phyloP scores from a whole-genome alignment of 2,888 invertebrate species.

The Nomada hirtipes region DNA sequence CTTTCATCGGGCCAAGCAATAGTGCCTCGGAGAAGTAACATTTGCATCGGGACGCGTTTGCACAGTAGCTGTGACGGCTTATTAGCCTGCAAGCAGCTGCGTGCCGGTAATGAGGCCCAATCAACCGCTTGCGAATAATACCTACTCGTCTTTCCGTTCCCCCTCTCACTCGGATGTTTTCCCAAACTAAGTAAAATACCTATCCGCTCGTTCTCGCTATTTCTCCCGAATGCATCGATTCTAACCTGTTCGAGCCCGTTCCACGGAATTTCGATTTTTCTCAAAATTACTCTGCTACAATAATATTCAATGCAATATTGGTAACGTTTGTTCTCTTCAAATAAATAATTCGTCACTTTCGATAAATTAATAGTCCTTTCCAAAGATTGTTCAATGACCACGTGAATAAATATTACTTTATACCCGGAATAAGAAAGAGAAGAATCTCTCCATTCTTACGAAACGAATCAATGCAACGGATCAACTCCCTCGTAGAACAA shows the following conservation, averaged over 20 bases:
- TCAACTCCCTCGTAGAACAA: not conserved
- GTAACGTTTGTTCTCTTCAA: too few species aligned
- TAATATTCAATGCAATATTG: too few species aligned
- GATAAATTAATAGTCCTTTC: too few species aligned
- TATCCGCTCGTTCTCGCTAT: not conserved
- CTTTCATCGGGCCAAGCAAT: conserved; percentile 27
- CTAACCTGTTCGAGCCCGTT: too few species aligned
- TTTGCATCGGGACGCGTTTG: conserved; percentile 78
- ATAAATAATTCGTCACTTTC: too few species aligned
- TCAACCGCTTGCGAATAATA: conserved; percentile 78
- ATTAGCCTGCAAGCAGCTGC: conserved; percentile 82
- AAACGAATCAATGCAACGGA: not conserved
- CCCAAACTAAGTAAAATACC: too few species aligned
- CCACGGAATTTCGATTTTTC: too few species aligned
- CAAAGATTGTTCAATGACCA: too few species aligned
- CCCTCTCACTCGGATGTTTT: conserved; percentile 2
- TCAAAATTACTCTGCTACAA: too few species aligned
- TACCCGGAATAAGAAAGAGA: too few species aligned
- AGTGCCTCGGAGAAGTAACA: conserved; percentile 62
- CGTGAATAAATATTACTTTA: too few species aligned
- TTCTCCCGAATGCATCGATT: not conserved
- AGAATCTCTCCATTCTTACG: not conserved
- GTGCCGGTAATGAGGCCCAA: conserved; percentile 81
- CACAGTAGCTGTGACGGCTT: conserved; percentile 83
- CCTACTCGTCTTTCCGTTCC: conserved; percentile 14